Base-by-base conservation (phyloP, 2,113 vertebrate species). In the Alligator mississippiensis region DNA sequence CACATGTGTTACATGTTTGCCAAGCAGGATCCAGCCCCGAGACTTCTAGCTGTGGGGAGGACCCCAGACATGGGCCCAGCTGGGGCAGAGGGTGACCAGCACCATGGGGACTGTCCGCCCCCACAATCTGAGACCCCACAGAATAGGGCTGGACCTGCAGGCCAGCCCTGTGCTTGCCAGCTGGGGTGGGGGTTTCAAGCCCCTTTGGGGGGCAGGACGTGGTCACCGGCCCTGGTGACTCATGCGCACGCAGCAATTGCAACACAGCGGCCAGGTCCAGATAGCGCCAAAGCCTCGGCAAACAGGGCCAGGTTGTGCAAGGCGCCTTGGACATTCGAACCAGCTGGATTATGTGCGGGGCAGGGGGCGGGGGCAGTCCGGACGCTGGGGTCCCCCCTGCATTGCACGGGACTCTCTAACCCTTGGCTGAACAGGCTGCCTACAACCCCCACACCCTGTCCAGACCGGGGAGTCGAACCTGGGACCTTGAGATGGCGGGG, bases 231-330 rank as follows among this genome's bases (percentile, higher is more conserved):
- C 4, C 34, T 34, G 34, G 34, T 34, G 34, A 34, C 34, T 34
- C 34, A 34, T 34, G 34, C 34, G 19, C 70, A 11, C 22, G 70
- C 19, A 47, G 34, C 19, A 3, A 2, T 30, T 34, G 68, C 68
- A 6, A 22, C 68, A 21, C 11, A 4, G 30, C 21, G 70, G 34
- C 34, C 38, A 64, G 30, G 84, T 60, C 47, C 60, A 38, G 89
- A 84, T 75, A 63, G 89, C 68, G 27, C 30, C 89, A 85, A 90
- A 90, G 80, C 89, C 89, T 90, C 75, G 85, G 77, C 77, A 90
- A 90, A 90, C 77, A 90, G 83, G 54, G 24, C 17, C 54, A 66
- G 24, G 60, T 90, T 90, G 89, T 80, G 89, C 66, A 90, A 90
- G 66, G 18, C 18, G 82, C 89, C 89, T 90, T 90, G 89, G 89